A percentile compares a stretch with the other conserved stretches of the same genome.
Conservation (phyloP, 1,140 invertebrate genomes). For the Drosophila santomea region DNA sequence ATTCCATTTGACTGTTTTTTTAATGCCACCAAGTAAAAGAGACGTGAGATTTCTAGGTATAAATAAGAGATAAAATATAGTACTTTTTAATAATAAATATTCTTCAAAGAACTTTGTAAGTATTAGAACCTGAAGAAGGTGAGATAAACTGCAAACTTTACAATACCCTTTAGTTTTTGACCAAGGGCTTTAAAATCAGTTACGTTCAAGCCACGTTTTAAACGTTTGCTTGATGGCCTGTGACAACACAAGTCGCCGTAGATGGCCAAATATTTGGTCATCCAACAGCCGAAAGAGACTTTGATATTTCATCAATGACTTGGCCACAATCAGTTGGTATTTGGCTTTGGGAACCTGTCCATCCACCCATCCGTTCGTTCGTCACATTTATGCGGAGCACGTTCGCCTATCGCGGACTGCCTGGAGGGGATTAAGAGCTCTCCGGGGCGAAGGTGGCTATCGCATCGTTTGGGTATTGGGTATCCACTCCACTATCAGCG, state of each 20-base stretch:
- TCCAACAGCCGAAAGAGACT: constrained; percentile 28
- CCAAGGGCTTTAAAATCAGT: background rate
- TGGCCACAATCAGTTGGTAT: constrained; percentile 20
- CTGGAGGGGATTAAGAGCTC: constrained; percentile 39
- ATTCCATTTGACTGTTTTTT: too few relatives aligned
- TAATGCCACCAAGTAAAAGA: background rate
- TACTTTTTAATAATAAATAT: too few relatives aligned
- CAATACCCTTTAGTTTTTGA: background rate
- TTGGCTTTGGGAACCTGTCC: constrained; percentile 7
- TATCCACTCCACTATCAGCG: constrained; percentile 43
- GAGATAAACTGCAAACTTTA: background rate
- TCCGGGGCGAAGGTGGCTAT: background rate
- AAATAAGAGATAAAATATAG: background rate
- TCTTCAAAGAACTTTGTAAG: too few relatives aligned
- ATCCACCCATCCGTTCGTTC: background rate
- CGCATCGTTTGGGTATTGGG: constrained; percentile 1
- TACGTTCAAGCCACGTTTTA: constrained; percentile 1
- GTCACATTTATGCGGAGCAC: constrained; percentile 24
- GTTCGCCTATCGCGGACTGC: constrained; percentile 35
- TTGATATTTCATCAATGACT: constrained; percentile 61
- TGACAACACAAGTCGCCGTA: constrained; percentile 24
- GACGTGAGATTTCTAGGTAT: background rate
- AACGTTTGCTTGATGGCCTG: background rate
- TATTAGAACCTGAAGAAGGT: too few relatives aligned
- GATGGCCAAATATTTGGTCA: constrained; percentile 32